These are phyloP conservation scores for Trichechus manatus DNA, from an alignment of 2,113 vertebrate species.

Conservation along the genomic window DNA sequence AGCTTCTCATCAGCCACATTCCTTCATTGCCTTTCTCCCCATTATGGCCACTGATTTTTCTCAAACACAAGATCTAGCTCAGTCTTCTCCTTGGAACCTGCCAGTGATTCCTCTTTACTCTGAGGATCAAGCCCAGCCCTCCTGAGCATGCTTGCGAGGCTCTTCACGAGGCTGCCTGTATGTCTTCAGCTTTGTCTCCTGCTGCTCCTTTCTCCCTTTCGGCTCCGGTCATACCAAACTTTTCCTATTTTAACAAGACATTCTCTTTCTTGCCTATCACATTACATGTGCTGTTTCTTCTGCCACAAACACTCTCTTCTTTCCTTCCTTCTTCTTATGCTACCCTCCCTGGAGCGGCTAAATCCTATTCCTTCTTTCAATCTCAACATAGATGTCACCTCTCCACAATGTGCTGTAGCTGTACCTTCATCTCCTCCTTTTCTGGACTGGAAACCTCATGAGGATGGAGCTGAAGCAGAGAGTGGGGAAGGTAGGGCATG, in stretches of 20 bases:
- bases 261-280: neutral
- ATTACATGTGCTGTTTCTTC: neutral
- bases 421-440: neutral
- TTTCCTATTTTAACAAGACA: neutral
- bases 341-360: neutral
- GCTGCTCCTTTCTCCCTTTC: neutral
- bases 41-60: neutral
- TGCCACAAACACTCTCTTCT: neutral
- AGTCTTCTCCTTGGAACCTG: neutral
- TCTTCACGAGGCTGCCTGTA: neutral
- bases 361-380: neutral
- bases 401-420: neutral
- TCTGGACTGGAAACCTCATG: neutral
- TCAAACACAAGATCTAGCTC: neutral
- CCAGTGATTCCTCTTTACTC: neutral
- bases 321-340: neutral
- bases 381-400: neutral
- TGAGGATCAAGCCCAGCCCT: neutral
- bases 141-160: neutral
- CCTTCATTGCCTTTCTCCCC: neutral
- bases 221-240: neutral
- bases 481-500: no score
- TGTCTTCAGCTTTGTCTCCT: no score
- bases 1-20: neutral
- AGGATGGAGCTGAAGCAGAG: fast-evolving